Conservation (phyloP, 1,140 invertebrate species). For the Hetaerina americana region DNA sequence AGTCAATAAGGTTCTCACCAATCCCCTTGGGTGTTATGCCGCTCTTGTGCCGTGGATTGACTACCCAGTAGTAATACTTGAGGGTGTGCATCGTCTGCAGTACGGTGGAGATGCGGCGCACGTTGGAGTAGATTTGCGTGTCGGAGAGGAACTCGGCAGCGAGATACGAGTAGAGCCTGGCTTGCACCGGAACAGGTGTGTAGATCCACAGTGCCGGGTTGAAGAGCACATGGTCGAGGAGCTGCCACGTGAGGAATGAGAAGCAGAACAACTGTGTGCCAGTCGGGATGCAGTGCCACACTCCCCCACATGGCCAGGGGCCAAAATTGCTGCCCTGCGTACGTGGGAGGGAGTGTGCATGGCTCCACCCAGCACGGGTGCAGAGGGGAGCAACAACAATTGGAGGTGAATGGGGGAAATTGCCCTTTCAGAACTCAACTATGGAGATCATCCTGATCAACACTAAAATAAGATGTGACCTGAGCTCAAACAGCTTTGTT, state of each 20-base stretch:
- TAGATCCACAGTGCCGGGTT: constrained; percentile 98
- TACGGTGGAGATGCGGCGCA: constrained; percentile 90
- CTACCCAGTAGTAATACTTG: constrained; percentile 99
- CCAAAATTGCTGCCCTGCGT: too few relatives aligned
- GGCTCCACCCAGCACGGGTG: too few relatives aligned
- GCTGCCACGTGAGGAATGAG: constrained; percentile 73
- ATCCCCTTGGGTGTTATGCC: constrained; percentile 88
- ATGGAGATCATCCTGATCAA: too few relatives aligned
- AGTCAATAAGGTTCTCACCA: constrained; percentile 47
- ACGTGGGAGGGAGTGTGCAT: too few relatives aligned
- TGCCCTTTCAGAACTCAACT: too few relatives aligned
- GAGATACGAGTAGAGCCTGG: constrained; percentile 89
- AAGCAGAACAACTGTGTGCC: constrained; percentile 59
- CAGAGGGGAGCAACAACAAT: too few relatives aligned
- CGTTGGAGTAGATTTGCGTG: constrained; percentile 94
- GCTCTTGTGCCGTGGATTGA: constrained; percentile 87
- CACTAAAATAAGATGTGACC: too few relatives aligned
- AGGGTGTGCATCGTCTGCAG: constrained; percentile 95
- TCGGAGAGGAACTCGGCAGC: constrained; percentile 95
- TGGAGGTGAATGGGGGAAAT: too few relatives aligned
- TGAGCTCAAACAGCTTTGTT: too few relatives aligned
- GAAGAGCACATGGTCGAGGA: constrained; percentile 96
- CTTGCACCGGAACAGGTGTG: constrained; percentile 90
- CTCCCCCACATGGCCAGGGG: neutral
- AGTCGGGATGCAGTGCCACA: constrained; percentile 19